These are phyloP conservation scores for Stegana nigrithorax DNA, from an alignment of 2,888 invertebrate species.

Conservation along the genomic window DNA sequence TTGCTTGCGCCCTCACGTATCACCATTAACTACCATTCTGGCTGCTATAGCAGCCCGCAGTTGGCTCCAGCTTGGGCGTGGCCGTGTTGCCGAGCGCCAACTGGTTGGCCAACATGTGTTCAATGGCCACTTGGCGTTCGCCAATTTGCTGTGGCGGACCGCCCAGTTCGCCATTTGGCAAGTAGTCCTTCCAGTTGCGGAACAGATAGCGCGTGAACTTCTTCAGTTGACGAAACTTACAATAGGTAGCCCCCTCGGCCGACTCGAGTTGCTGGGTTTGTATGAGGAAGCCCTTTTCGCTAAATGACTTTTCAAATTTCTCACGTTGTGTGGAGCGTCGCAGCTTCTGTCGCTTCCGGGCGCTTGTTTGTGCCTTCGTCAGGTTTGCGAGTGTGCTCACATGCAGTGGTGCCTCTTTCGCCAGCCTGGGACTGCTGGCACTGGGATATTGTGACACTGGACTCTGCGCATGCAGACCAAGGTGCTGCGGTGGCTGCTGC, in stretches of 20 bases:
- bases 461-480: slow-evolving; percentile 38
- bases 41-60: neutral
- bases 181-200: slow-evolving; percentile 92
- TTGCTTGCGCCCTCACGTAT: neutral
- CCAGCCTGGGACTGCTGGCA: slow-evolving; percentile 26
- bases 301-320: slow-evolving; percentile 90
- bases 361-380: neutral
- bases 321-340: slow-evolving; percentile 86
- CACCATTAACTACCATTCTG: neutral
- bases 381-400: neutral
- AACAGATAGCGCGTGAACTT: slow-evolving; percentile 93
- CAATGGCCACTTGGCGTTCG: slow-evolving; percentile 31
- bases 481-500: slow-evolving; percentile 32
- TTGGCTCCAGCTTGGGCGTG: neutral
- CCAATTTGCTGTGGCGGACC: slow-evolving; percentile 3
- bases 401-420: slow-evolving; percentile 1
- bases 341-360: slow-evolving; percentile 77
- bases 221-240: slow-evolving; percentile 89
- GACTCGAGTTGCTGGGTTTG: slow-evolving; percentile 94
- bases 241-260: slow-evolving; percentile 93
- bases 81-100: slow-evolving; percentile 29
- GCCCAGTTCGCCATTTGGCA: slow-evolving; percentile 73
- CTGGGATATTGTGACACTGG: slow-evolving; percentile 37
- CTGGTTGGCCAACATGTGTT: slow-evolving; percentile 38
- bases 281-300: slow-evolving; percentile 91